Evolutionary conservation across 2,797 vertebrate species (phyloP), one percentile per base, ranked within the genome.

Genomic region (Champsocephalus gunnari): DNA sequence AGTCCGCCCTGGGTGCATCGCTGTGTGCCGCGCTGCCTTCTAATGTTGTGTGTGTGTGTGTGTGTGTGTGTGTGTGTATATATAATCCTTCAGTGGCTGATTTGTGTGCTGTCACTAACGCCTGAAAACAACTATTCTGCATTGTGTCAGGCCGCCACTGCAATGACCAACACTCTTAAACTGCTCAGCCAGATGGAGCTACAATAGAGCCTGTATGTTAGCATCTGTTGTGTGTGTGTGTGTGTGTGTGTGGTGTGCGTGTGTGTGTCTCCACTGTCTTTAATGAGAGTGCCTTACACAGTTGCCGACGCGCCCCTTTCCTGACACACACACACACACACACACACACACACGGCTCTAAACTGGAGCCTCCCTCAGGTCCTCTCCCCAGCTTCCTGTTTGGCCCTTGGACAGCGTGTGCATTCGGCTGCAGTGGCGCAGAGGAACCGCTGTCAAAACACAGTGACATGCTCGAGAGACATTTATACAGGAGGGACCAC

Each of bases 371-470:
- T 90, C 92, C 87, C 90, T 84, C 9, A 78, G 88, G 92, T 80
- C 84, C 80, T 77, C 71, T 88, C 75, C 75, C 72, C 68, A 73
- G 82, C 82, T 94, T 95, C 93, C 95, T 95, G 94, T 93, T 92
- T 91, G 87, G 78, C 76, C 68, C 75, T 79, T 9, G 10, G 75
- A 82, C 79, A 56, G 71, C 59, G 67, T 34, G 77, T 87, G 73
- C 72, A 79, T 88, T 85, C 85, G 70, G 87, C 66, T 61, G 48
- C 66, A 14, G 50, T 12, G 1, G 76, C 21, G 17, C 38, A 32
- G 71, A 80, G 80, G 71, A 86, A 82, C 77, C 19, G 2, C 86
- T 82, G 81, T 90, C 90, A 90, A 88, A 93, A 91, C 84, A 92
- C 71, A 62, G 66, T 44, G 55, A 82, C 85, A 76, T 50, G 73